phyloP scores from a whole-genome alignment of 1,140 invertebrate species.

The Brachionus manjavacas region DNA sequence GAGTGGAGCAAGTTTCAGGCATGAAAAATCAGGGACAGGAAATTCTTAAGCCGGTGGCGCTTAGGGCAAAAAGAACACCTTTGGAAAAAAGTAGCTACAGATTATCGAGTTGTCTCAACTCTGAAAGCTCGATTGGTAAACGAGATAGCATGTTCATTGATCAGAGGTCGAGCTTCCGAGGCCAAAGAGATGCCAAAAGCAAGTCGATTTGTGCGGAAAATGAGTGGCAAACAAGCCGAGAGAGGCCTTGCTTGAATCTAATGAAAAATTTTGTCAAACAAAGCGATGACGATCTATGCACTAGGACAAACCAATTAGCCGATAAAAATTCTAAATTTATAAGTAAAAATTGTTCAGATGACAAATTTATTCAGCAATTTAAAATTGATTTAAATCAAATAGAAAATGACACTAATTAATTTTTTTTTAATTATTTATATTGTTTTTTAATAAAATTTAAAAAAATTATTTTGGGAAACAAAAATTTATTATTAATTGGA shows the following conservation, averaged over 20 bases:
- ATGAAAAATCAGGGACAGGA: not conserved
- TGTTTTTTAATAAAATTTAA: not conserved
- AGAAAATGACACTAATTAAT: constrained; percentile 5
- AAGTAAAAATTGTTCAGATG: not conserved
- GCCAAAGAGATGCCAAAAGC: not conserved
- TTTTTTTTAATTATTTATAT: not conserved
- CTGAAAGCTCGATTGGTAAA: not conserved
- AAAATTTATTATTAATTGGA: too few relatives aligned
- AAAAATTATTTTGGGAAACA: too few relatives aligned
- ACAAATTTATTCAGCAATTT: not conserved
- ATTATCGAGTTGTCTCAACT: not conserved
- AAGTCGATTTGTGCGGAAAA: not conserved
- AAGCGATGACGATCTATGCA: not conserved
- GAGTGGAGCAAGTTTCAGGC: not conserved
- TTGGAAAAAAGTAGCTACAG: not conserved
- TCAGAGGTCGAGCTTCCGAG: not conserved
- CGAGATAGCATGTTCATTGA: not conserved
- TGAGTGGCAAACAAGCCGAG: not conserved
- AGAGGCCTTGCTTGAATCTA: not conserved
- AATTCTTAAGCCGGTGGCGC: not conserved
- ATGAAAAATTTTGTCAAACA: not conserved
- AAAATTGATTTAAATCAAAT: constrained; percentile 32
- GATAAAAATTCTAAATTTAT: not conserved
- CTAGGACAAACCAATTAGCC: not conserved
- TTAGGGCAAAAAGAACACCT: not conserved